A percentile compares a stretch with the other conserved stretches of the same genome.
phyloP scores from a whole-genome alignment of 2,888 invertebrate species.

The Ashinkailepas kermadecensis region DNA sequence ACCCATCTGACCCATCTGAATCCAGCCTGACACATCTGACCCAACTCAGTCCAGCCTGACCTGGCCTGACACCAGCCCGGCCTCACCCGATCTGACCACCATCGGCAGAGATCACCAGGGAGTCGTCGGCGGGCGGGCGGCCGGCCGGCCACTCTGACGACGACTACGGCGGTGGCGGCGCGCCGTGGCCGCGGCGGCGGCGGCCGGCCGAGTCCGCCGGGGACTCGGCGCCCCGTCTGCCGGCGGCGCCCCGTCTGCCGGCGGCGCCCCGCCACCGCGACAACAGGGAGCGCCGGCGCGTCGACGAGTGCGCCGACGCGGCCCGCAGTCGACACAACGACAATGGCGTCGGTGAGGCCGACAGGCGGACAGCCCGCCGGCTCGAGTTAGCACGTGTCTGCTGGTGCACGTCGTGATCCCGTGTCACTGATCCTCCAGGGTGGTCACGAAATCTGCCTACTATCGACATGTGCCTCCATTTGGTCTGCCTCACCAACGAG shows the following conservation, averaged over 20 bases:
- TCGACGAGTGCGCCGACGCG: slow-evolving; percentile 48
- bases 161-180: slow-evolving; percentile 5
- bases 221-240: slow-evolving; percentile 6
- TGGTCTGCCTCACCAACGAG: too few relatives aligned
- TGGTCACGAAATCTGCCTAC: too few relatives aligned
- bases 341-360: slow-evolving; percentile 71
- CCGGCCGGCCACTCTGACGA: background rate
- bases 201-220: background rate
- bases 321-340: slow-evolving; percentile 49
- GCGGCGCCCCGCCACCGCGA: slow-evolving; percentile 21
- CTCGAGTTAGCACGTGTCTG: background rate
- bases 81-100: background rate
- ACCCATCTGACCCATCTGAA: too few relatives aligned
- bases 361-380: slow-evolving; percentile 37
- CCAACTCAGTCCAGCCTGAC: too few relatives aligned
- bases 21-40: too few relatives aligned
- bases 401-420: too few relatives aligned
- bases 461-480: too few relatives aligned
- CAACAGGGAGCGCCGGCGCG: slow-evolving; percentile 35
- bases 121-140: background rate
- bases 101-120: background rate
- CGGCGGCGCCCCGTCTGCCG: slow-evolving; percentile 4
- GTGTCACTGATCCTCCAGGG: too few relatives aligned
- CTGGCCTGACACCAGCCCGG: too few relatives aligned
- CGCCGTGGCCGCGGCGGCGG: background rate